These are phyloP conservation scores for Parapristionchus giblindavisi DNA, from an alignment of 2,888 invertebrate species.

Conservation along the genomic window DNA sequence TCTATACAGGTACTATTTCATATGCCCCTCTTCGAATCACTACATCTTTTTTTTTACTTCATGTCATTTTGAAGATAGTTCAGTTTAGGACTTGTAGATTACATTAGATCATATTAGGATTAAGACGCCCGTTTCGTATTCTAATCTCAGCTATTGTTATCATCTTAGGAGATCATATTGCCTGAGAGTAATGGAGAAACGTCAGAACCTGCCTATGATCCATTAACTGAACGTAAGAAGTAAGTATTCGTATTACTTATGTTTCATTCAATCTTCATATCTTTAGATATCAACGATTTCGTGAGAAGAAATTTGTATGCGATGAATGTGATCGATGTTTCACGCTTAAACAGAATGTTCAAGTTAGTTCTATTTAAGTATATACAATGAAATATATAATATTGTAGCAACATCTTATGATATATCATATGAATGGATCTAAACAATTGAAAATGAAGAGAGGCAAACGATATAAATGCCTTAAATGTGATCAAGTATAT, in stretches of 20 bases:
- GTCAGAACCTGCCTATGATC: not conserved
- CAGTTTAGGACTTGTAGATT: too few species aligned
- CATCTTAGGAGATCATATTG: conserved; percentile 16
- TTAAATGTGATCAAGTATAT: conserved; percentile 39
- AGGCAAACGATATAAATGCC: conserved; percentile 37
- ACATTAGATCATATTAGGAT: too few species aligned
- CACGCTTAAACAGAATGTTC: conserved; percentile 60
- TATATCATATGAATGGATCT: conserved; percentile 34
- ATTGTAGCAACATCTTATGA: conserved; percentile 40
- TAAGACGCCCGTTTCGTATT: not conserved
- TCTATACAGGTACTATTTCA: conserved; percentile 38
- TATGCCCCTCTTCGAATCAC: too few species aligned
- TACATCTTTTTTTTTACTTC: too few species aligned
- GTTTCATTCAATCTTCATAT: not conserved
- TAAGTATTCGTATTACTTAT: not conserved
- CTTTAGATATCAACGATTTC: conserved; percentile 49
- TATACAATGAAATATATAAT: not conserved
- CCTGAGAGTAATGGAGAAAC: conserved; percentile 19
- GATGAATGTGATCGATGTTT: conserved; percentile 58
- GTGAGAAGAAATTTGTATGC: conserved; percentile 57
- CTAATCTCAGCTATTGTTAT: not conserved
- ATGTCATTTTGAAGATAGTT: too few species aligned
- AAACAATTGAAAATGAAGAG: conserved; percentile 15
- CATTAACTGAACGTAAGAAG: conserved; percentile 12
- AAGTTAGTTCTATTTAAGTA: conserved; percentile 36